These are phyloP conservation scores for Ciconia nigra DNA, from an alignment of 2,797 vertebrate genomes.

Conservation along the genomic window DNA sequence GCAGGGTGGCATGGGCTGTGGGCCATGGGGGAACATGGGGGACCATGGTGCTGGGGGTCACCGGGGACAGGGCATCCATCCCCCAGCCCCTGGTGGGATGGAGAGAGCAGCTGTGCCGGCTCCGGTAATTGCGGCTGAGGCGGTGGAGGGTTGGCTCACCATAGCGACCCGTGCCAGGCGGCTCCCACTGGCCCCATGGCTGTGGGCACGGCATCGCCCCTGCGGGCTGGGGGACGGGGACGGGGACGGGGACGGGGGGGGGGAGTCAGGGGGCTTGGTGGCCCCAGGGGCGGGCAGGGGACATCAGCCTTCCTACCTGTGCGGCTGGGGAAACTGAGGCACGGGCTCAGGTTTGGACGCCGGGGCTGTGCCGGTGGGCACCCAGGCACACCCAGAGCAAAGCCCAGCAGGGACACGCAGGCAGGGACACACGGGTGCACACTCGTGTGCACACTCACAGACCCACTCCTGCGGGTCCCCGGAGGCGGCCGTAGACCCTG, in stretches of 20 bases:
- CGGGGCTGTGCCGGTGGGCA: fast-evolving
- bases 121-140: neutral
- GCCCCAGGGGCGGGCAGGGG: neutral
- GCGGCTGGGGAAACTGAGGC: neutral
- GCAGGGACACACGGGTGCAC: neutral
- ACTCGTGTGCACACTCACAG: neutral
- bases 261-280: neutral
- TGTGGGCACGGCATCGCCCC: neutral
- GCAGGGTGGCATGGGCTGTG: neutral
- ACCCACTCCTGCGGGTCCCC: neutral
- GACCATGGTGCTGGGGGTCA: fast-evolving
- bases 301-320: neutral
- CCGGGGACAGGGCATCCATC: neutral
- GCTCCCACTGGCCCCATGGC: neutral
- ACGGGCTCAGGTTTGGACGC: neutral
- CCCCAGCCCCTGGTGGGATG: neutral
- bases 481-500: neutral
- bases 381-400: fast-evolving
- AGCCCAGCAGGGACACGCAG: neutral
- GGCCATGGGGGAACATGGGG: too few species aligned
- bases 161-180: neutral
- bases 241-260: too few species aligned
- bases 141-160: neutral
- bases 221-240: neutral
- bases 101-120: neutral